phyloP scores from a whole-genome alignment of 1,140 invertebrate species.

The Dendroctonus ponderosae region DNA sequence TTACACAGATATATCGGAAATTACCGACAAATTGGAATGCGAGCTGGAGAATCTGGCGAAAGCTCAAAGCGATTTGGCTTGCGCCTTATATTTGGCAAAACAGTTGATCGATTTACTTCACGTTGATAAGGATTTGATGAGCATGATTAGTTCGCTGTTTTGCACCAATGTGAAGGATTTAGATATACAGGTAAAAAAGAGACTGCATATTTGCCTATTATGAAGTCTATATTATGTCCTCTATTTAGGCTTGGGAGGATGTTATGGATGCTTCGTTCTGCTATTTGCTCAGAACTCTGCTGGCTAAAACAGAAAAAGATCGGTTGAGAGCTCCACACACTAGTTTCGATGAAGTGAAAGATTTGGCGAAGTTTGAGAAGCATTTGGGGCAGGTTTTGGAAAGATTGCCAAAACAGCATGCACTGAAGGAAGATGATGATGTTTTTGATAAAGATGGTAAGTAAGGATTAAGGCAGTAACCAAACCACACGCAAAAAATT shows the following conservation, averaged over 20 bases:
- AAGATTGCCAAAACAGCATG: constrained; percentile 44
- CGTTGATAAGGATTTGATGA: constrained; percentile 38
- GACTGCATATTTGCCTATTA: constrained; percentile 3
- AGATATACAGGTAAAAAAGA: constrained; percentile 46
- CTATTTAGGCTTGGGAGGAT: constrained; percentile 63
- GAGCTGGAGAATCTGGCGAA: constrained; percentile 47
- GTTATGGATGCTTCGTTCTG: constrained; percentile 55
- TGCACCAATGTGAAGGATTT: constrained; percentile 41
- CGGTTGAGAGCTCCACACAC: constrained; percentile 50
- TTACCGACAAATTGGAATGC: constrained; percentile 53
- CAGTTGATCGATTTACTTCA: constrained; percentile 46
- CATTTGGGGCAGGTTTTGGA: constrained; percentile 59
- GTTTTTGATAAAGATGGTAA: constrained; percentile 14
- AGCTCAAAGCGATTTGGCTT: constrained; percentile 42
- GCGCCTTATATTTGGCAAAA: constrained; percentile 43
- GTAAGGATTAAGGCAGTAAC: background rate
- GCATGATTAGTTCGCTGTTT: constrained; percentile 42
- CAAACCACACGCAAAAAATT: background rate
- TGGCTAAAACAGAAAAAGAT: constrained; percentile 55
- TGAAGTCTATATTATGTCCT: too few species aligned
- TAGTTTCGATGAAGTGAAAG: constrained; percentile 53
- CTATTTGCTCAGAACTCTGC: constrained; percentile 55
- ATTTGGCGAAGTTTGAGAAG: constrained; percentile 60
- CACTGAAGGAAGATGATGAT: constrained; percentile 1
- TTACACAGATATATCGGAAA: constrained; percentile 60